phyloP scores from a whole-genome alignment of 1,140 invertebrate species.

The Lepeophtheirus salmonis region DNA sequence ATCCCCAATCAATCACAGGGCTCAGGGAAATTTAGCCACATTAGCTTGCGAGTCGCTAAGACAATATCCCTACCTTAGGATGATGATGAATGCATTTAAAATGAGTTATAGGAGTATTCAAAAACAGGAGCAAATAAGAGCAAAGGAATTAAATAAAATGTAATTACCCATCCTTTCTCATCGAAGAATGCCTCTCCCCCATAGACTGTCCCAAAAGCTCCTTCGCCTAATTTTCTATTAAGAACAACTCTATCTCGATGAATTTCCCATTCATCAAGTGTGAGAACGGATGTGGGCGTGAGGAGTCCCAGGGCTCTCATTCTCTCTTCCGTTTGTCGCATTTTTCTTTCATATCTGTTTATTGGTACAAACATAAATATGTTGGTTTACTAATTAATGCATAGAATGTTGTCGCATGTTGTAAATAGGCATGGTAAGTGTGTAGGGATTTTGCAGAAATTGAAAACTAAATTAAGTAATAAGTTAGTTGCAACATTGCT shows the following conservation, averaged over 20 bases:
- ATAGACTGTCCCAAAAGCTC: conserved; percentile 72
- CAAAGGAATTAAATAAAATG: conserved; percentile 14
- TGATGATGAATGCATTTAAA: background rate
- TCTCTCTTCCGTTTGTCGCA: conserved; percentile 38
- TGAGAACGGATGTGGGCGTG: conserved; percentile 30
- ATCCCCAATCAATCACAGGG: no score
- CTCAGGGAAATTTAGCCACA: no score
- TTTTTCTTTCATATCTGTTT: conserved; percentile 19
- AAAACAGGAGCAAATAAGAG: background rate
- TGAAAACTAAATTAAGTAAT: no score
- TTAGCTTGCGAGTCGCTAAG: no score
- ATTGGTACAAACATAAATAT: no score
- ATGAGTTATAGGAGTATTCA: conserved; percentile 12
- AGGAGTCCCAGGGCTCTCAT: conserved; percentile 49
- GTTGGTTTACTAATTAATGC: no score
- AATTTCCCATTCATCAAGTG: conserved; percentile 67
- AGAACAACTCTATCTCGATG: conserved; percentile 61
- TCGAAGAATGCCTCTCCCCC: conserved; percentile 56
- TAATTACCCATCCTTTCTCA: conserved; percentile 42
- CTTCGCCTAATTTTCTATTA: conserved; percentile 67
- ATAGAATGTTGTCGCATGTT: no score
- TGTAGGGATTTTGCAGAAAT: no score
- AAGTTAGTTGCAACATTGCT: no score
- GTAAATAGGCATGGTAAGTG: no score
- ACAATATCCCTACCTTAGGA: no score